Conservation (phyloP, 2,797 vertebrate genomes). For the Benthosema pterotum region DNA sequence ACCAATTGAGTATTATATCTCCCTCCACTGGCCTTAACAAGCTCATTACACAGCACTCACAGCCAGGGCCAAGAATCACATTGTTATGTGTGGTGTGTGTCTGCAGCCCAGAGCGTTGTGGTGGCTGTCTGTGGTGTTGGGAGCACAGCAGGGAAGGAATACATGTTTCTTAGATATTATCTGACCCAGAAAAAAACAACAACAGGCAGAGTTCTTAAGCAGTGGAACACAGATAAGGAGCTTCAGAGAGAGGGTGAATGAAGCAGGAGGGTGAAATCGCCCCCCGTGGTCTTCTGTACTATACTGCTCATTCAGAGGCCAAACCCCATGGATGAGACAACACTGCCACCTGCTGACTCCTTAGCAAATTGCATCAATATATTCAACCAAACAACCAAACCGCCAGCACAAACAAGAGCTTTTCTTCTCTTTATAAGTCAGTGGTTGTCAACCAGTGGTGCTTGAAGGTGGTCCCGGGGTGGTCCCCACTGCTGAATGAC, state of each 20-base stretch:
- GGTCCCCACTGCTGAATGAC: no score
- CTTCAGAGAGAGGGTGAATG: background rate
- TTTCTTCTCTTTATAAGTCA: background rate
- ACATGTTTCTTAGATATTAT: background rate
- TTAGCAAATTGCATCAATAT: background rate
- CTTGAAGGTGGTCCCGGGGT: no score
- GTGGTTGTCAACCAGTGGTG: no score
- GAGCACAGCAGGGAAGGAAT: background rate
- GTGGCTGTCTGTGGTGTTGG: background rate
- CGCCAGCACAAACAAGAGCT: background rate
- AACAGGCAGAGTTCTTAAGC: background rate
- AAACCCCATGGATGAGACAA: slow-evolving; percentile 10
- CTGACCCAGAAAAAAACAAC: background rate
- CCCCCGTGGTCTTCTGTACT: no score
- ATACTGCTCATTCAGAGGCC: no score
- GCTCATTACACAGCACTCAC: background rate
- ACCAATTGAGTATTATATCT: no score
- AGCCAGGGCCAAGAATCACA: no score
- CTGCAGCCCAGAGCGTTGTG: background rate
- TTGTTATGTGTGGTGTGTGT: no score
- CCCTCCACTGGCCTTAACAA: slow-evolving; percentile 8
- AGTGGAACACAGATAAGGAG: background rate
- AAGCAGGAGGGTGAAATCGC: no score
- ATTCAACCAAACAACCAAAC: background rate
- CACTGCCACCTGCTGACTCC: slow-evolving; percentile 63